These are phyloP conservation scores for Hydrolagus colliei DNA, from an alignment of 2,797 vertebrate species.

Conservation along the genomic window DNA sequence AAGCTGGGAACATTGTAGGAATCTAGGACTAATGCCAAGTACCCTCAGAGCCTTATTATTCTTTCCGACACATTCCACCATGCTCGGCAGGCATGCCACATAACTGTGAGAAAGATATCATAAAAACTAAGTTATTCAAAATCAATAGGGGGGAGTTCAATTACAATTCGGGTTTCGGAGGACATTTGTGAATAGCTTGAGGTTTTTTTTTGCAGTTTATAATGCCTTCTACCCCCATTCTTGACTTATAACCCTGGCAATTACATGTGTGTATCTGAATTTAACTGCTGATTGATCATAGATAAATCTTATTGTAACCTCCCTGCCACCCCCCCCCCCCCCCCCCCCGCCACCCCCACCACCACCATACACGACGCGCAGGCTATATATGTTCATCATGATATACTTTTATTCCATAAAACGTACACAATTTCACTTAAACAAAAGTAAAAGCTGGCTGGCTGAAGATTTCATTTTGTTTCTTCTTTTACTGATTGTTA, in stretches of 20 bases:
- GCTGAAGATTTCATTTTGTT: too few species aligned
- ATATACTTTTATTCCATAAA: too few species aligned
- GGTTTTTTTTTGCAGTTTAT: background rate
- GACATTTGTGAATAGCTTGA: background rate
- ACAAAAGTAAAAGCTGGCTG: too few species aligned
- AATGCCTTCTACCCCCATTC: background rate
- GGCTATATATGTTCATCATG: too few species aligned
- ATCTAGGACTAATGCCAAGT: background rate
- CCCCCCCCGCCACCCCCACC: too few species aligned
- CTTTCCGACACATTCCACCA: background rate
- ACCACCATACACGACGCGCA: too few species aligned
- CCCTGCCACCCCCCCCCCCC: too few species aligned
- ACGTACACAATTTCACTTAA: too few species aligned
- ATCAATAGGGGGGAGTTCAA: background rate
- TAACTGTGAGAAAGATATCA: background rate
- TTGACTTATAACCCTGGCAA: background rate
- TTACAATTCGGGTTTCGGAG: background rate
- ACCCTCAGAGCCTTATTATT: background rate
- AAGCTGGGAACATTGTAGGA: background rate
- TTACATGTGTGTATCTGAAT: background rate
- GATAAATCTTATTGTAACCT: too few species aligned
- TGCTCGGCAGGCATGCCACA: background rate
- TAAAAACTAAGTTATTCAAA: background rate
- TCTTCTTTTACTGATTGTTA: too few species aligned
- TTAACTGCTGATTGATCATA: too few species aligned